Percentiles rank a stretch among this genome's conserved stretches.
These are phyloP conservation scores for Cyrtonyx montezumae DNA, from an alignment of 2,113 vertebrate species.

Conservation along the genomic window DNA sequence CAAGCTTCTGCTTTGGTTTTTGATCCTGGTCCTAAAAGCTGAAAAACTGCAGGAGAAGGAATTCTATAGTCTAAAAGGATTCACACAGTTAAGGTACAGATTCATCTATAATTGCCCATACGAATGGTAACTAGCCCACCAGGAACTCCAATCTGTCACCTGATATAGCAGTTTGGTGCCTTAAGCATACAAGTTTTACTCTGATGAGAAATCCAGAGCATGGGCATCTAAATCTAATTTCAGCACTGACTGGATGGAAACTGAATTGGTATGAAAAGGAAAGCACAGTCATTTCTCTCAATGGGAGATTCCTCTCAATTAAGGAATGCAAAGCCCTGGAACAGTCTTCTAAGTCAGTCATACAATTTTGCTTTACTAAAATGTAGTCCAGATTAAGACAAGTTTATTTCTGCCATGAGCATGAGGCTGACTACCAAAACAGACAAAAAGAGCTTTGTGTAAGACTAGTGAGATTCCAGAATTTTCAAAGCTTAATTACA, in stretches of 20 bases:
- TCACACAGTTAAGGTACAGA: background rate
- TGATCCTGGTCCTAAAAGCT: background rate
- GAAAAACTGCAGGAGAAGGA: background rate
- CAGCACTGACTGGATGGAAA: background rate
- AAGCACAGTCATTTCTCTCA: background rate
- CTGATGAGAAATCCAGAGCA: background rate
- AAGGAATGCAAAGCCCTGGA: background rate
- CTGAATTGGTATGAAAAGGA: background rate
- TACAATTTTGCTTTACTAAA: background rate
- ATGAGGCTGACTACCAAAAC: conserved; percentile 37
- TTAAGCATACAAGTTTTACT: background rate
- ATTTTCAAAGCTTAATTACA: conserved; percentile 51
- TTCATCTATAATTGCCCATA: background rate
- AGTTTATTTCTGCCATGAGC: background rate
- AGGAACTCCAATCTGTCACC: background rate
- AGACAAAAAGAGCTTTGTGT: conserved; percentile 10
- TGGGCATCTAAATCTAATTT: background rate
- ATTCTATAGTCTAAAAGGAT: background rate
- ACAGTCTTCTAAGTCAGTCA: background rate
- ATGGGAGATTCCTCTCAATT: background rate
- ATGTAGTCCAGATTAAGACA: conserved; percentile 38
- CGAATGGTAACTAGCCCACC: background rate
- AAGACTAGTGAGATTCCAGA: background rate
- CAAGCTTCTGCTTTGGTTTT: background rate
- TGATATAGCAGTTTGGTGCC: background rate